phyloP scores from a whole-genome alignment of 2,113 vertebrate species.

The Glareola pratincola region DNA sequence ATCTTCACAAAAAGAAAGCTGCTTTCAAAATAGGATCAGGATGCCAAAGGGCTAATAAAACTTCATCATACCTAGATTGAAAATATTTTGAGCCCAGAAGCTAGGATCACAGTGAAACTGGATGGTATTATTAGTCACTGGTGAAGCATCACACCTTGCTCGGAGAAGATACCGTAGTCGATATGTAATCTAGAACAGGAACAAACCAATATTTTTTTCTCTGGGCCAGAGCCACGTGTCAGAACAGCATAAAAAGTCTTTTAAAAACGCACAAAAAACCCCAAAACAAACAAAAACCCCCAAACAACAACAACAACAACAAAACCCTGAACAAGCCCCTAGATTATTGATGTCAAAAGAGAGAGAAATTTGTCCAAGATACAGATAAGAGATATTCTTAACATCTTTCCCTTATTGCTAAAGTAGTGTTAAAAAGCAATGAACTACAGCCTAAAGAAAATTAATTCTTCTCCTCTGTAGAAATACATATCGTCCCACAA shows the following conservation, averaged over 20 bases:
- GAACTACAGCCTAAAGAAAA: neutral
- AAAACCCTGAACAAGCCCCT: neutral
- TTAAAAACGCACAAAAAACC: neutral
- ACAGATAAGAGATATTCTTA: neutral
- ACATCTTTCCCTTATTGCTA: neutral
- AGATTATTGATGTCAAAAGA: neutral
- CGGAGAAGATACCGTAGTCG: conserved; percentile 80
- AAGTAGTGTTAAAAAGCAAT: neutral
- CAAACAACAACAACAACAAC: neutral
- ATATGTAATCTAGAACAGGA: conserved; percentile 74
- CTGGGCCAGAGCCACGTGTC: neutral
- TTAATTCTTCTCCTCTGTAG: neutral
- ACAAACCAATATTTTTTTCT: neutral
- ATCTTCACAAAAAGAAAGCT: neutral
- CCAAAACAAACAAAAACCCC: neutral
- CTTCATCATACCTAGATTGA: conserved; percentile 79
- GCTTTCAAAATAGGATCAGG: neutral
- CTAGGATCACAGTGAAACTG: conserved; percentile 86
- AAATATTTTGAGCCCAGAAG: conserved; percentile 86
- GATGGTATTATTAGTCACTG: conserved; percentile 77
- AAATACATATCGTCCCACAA: neutral
- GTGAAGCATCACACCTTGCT: conserved; percentile 80
- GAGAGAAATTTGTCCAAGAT: neutral
- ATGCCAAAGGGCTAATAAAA: neutral
- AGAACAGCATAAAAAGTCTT: neutral